Percentiles rank a stretch among this genome's conserved stretches.
Evolutionary conservation across 2,797 vertebrate species (phyloP).

Genomic region (Ficedula albicollis): DNA sequence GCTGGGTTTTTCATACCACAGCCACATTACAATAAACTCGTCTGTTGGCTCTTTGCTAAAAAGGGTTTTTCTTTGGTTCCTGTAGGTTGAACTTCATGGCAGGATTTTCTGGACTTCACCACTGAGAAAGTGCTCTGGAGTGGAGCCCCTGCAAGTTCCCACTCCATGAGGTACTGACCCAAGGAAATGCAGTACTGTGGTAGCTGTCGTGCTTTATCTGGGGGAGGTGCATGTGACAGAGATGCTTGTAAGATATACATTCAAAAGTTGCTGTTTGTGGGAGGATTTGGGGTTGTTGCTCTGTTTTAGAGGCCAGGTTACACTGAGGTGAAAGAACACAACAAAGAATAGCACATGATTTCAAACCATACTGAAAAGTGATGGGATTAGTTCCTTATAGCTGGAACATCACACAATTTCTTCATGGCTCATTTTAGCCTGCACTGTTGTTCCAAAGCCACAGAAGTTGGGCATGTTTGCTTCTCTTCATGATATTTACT

Average conservation of each 20-base stretch:
- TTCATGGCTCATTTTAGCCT: background rate
- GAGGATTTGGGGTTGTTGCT: background rate
- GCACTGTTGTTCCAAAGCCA: background rate
- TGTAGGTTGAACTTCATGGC: background rate
- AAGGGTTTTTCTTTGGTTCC: background rate
- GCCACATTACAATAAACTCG: background rate
- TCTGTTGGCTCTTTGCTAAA: background rate
- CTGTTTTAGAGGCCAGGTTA: background rate
- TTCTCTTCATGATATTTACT: background rate
- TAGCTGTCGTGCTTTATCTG: background rate
- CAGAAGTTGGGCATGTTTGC: accelerated
- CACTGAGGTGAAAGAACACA: accelerated
- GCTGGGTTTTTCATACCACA: background rate
- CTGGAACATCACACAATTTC: background rate
- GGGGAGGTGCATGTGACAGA: background rate
- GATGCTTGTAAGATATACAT: accelerated
- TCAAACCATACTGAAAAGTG: background rate
- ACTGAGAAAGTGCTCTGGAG: background rate
- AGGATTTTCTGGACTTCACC: background rate
- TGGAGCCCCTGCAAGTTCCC: background rate
- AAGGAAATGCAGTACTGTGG: accelerated
- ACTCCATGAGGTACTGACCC: accelerated
- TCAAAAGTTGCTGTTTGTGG: background rate
- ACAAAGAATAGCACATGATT: background rate
- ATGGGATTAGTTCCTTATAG: background rate